phyloP scores from a whole-genome alignment of 1,140 invertebrate species.

The Ceratitis capitata region DNA sequence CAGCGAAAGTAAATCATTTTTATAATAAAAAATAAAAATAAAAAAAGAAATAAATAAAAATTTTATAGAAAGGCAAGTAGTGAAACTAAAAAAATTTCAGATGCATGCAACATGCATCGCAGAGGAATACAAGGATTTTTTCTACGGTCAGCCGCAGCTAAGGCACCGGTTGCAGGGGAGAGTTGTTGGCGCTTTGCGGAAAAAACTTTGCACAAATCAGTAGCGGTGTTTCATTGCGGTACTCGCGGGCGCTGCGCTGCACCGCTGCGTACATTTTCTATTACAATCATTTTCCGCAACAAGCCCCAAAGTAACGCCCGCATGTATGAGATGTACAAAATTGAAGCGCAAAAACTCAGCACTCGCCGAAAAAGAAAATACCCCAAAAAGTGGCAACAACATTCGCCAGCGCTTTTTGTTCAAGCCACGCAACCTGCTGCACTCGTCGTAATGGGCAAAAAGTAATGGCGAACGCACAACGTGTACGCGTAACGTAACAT shows the following conservation, averaged over 20 bases:
- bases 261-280: not conserved
- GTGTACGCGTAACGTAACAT: not conserved
- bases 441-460: constrained; percentile 4
- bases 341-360: not conserved
- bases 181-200: not conserved
- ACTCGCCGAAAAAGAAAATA: not conserved
- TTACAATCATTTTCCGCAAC: not conserved
- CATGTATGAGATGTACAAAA: not conserved
- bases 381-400: not conserved
- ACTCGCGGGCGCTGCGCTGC: not conserved
- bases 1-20: not conserved
- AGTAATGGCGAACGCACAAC: constrained; percentile 5
- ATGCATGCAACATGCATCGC: no score
- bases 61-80: not conserved
- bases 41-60: not conserved
- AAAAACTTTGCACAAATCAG: not conserved
- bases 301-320: constrained; percentile 25
- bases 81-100: not conserved
- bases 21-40: not conserved
- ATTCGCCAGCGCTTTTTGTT: constrained; percentile 2
- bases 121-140: no score
- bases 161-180: not conserved
- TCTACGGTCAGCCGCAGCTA: not conserved
- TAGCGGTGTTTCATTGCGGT: not conserved
- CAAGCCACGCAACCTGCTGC: constrained; percentile 3